Evolutionary conservation across 2,113 vertebrate genomes (phyloP), one percentile per base, ranked within the genome.

Genomic region (Numenius arquata): DNA sequence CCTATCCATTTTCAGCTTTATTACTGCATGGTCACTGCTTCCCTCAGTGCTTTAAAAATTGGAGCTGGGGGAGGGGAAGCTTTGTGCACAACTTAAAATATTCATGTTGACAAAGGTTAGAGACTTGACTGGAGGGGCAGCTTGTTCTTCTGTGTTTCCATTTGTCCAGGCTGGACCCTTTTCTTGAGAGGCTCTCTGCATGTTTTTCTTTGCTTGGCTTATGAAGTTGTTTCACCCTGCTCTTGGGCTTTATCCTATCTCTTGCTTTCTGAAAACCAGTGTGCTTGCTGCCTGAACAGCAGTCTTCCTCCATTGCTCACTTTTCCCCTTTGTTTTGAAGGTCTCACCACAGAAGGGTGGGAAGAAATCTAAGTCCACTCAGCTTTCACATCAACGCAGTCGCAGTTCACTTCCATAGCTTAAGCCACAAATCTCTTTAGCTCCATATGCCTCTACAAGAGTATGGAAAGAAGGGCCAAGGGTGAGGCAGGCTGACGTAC

Each of bases 1-100:
- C 92, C 85, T 77, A 77, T 95, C 66, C 12, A 22, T 96, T 96
- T 89, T 92, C 74, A 74, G 12, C 74, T 91, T 90, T 96, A 91
- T 94, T 93, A 52, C 85, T 92, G 50, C 50, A 86, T 63, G 86
- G 95, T 89, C 79, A 32, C 61, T 87, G 66, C 74, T 94, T 74
- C 65, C 45, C 40, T 81, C 21, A 6, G 43, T 82, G 59, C 76
- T 94, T 81, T 89, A 76, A 72, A 90, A 90, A 93, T 65, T 58
- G 65, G 48, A 89, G 23, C 17, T 77, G 21, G 11, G 11, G 34
- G 53, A 81, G 45, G 32, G 38, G 29, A 78, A 82, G 43, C 53
- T 62, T 86, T 93, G 67, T 66, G 34, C 34, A 19, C 34, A 59
- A 17, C 41, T 86, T 63, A 15, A 90, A 66, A 38, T 76, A 29